Evolutionary conservation across 2,888 invertebrate genomes (phyloP).

Genomic region (Tolmerus cingulatus): DNA sequence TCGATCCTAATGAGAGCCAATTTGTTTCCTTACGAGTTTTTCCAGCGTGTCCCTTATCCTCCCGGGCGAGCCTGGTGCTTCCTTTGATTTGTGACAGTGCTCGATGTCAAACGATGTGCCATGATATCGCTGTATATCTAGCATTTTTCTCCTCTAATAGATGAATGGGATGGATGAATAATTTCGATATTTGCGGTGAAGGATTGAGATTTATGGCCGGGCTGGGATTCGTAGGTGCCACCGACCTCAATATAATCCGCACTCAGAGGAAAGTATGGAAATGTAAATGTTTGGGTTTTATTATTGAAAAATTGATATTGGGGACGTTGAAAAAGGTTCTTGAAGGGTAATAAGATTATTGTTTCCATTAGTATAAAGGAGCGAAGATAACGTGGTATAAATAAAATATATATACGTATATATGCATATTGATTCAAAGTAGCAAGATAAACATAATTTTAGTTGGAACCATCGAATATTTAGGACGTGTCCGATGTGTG

Average conservation of each 20-base stretch:
- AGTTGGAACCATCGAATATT: too few relatives aligned
- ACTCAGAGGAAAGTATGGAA: not conserved
- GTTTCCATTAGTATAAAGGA: not conserved
- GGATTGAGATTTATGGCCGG: conserved; percentile 8
- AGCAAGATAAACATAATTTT: not conserved
- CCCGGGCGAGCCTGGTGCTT: conserved; percentile 1
- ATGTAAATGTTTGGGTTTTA: not conserved
- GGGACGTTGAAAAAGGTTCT: not conserved
- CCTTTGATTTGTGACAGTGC: conserved; percentile 42
- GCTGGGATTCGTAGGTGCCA: not conserved
- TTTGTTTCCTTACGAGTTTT: conserved; percentile 37
- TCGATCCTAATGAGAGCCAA: conserved; percentile 42
- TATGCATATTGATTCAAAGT: not conserved
- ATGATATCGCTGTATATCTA: conserved; percentile 21
- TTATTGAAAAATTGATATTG: not conserved
- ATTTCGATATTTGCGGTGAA: conserved; percentile 13
- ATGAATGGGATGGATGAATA: conserved; percentile 10
- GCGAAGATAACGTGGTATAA: not conserved
- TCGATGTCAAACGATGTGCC: conserved; percentile 41
- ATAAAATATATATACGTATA: not conserved
- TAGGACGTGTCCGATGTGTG: too few relatives aligned
- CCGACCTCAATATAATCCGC: not conserved
- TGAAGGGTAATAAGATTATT: not conserved
- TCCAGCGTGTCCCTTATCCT: conserved; percentile 2
- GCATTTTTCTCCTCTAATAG: conserved; percentile 5